Conservation (phyloP, 2,797 vertebrate species). For the Otus scops region DNA sequence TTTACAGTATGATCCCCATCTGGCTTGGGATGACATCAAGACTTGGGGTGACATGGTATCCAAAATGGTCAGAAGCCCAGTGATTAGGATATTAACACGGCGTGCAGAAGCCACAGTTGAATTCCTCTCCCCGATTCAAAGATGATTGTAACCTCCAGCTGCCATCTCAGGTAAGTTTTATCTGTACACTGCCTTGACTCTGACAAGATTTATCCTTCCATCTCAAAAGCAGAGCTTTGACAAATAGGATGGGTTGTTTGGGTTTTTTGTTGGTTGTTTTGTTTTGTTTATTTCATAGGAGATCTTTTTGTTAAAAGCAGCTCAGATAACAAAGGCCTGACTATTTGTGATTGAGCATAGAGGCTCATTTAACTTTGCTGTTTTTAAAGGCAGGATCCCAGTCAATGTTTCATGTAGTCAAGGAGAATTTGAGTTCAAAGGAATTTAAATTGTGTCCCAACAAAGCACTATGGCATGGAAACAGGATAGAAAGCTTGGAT, state of each 20-base stretch:
- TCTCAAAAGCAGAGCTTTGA: neutral
- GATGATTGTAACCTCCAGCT: neutral
- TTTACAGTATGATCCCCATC: neutral
- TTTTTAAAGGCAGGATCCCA: constrained; percentile 18
- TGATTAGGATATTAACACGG: neutral
- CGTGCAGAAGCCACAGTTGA: neutral
- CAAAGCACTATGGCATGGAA: neutral
- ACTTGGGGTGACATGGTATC: neutral
- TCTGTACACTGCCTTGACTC: neutral
- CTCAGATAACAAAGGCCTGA: neutral
- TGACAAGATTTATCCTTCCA: neutral
- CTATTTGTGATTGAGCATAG: neutral
- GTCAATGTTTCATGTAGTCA: constrained; percentile 11
- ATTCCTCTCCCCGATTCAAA: neutral
- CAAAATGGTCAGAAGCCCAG: neutral
- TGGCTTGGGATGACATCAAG: neutral
- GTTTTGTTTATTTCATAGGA: accelerated
- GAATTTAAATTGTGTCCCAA: neutral
- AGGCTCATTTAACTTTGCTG: neutral
- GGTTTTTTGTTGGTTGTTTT: too few species aligned
- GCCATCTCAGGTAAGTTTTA: neutral
- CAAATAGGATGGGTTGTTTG: neutral
- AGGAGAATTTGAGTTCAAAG: constrained; percentile 12
- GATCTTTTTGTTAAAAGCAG: neutral
- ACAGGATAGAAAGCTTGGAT: neutral